phyloP scores from a whole-genome alignment of 2,797 vertebrate species.

The Sebastes cheni region DNA sequence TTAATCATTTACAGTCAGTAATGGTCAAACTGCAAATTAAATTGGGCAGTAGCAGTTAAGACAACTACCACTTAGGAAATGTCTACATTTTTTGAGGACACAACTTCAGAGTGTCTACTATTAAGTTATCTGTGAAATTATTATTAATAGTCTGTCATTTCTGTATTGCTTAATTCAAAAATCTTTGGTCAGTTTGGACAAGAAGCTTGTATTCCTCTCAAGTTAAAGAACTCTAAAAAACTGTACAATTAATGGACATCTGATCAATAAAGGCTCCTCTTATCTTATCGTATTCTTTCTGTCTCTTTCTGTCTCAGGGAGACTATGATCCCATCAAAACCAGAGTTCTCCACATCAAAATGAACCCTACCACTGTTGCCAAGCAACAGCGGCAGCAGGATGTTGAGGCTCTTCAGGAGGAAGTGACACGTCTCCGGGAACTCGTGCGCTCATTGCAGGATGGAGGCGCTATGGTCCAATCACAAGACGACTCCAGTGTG shows the following conservation, averaged over 20 bases:
- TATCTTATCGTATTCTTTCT: background rate
- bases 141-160: background rate
- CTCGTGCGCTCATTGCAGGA: constrained; percentile 84
- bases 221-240: background rate
- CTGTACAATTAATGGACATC: background rate
- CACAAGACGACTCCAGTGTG: constrained; percentile 37
- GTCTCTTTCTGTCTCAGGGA: constrained; percentile 79
- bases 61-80: background rate
- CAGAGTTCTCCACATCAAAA: constrained; percentile 90
- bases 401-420: constrained; percentile 84
- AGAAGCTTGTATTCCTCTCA: background rate
- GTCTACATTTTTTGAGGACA: background rate
- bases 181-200: too few relatives aligned
- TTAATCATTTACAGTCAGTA: background rate
- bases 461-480: constrained; percentile 66
- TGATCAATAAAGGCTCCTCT: background rate
- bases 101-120: too few relatives aligned
- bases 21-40: background rate
- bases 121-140: background rate
- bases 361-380: constrained; percentile 89
- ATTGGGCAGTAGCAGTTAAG: background rate
- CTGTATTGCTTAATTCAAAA: background rate
- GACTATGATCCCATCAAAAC: constrained; percentile 91
- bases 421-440: constrained; percentile 87
- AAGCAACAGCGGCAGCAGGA: constrained; percentile 88